phyloP scores from a whole-genome alignment of 1,140 invertebrate species.

The Holcopasites calliopsidis region DNA sequence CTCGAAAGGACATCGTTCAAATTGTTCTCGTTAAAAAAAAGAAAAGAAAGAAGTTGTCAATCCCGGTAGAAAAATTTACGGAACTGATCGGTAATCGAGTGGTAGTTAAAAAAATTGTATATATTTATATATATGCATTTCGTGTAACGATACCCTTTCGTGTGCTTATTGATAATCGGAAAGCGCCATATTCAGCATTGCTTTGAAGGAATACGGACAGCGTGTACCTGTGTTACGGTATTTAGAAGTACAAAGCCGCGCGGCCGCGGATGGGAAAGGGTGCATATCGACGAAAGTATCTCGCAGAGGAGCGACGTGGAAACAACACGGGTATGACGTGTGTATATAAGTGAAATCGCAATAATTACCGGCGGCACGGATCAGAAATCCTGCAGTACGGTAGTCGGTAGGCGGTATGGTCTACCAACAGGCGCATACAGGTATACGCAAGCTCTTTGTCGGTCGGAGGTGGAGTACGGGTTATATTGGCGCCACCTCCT shows the following conservation, averaged over 20 bases:
- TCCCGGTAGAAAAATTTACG: not conserved
- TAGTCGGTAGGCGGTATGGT: constrained; percentile 63
- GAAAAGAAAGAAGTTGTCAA: constrained; percentile 5
- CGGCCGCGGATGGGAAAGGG: not conserved
- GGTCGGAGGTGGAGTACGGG: constrained; percentile 68
- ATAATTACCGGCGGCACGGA: constrained; percentile 60
- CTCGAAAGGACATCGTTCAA: not conserved
- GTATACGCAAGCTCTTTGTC: constrained; percentile 74
- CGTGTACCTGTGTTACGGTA: too few relatives aligned
- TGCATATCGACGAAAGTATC: not conserved
- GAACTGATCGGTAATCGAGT: not conserved
- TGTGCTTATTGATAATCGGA: too few relatives aligned
- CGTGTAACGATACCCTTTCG: too few relatives aligned
- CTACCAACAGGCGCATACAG: constrained; percentile 65
- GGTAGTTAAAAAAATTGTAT: too few relatives aligned
- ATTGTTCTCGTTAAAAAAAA: too few relatives aligned
- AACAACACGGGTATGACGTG: constrained; percentile 19
- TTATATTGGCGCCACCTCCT: constrained; percentile 80
- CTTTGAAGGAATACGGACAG: too few relatives aligned
- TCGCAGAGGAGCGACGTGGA: not conserved
- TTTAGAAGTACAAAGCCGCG: not conserved
- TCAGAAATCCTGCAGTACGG: constrained; percentile 62
- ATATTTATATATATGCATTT: too few relatives aligned
- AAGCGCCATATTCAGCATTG: too few relatives aligned
- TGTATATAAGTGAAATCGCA: constrained; percentile 60